A percentile compares a stretch with the other conserved stretches of the same genome.
Conservation (phyloP, 2,113 vertebrate species). For the Petrocephalus zakoni region DNA sequence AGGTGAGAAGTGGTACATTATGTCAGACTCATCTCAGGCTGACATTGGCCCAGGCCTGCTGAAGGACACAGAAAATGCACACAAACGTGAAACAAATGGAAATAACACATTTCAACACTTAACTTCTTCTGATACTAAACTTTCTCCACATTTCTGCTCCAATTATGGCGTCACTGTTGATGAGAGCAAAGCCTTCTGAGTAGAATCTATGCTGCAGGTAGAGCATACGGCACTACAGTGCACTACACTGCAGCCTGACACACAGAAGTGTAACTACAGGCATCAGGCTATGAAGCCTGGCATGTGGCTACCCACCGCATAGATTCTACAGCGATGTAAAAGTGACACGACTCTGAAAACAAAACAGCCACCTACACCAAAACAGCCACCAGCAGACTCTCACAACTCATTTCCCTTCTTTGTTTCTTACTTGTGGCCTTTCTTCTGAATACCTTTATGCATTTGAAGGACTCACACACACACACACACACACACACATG, state of each 20-base stretch:
- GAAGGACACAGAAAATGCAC: background rate
- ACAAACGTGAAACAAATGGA: background rate
- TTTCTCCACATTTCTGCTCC: background rate
- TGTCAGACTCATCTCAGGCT: background rate
- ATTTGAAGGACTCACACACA: background rate
- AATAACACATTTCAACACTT: background rate
- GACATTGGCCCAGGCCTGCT: background rate
- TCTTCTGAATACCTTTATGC: background rate
- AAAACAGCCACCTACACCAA: no score
- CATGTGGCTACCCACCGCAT: background rate
- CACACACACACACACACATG: background rate
- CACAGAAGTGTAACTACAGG: background rate
- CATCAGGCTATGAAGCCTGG: background rate
- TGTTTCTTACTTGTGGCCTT: background rate
- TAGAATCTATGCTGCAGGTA: background rate
- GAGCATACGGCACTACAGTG: background rate
- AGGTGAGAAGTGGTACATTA: background rate
- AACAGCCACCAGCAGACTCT: background rate
- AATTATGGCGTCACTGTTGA: background rate
- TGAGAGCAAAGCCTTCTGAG: background rate
- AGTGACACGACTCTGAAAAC: background rate
- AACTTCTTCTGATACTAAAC: background rate
- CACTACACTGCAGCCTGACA: background rate
- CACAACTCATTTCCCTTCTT: background rate
- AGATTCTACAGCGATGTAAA: background rate